Base-by-base conservation (phyloP, 92 coral and sea anemone species). In the Phenganax stokvisi region DNA sequence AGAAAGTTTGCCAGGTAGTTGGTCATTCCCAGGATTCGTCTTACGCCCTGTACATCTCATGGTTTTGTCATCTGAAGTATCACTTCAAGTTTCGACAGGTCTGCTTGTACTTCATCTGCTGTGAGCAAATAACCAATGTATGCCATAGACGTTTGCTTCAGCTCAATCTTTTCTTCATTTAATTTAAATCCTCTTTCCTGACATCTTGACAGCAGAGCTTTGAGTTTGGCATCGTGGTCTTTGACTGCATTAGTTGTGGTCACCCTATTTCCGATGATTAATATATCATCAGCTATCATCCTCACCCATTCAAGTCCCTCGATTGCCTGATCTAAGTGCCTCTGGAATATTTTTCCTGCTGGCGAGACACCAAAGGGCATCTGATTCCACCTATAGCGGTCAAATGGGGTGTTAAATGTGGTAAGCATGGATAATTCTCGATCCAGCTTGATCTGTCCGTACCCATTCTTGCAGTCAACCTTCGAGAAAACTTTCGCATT, bases 1-100 rank as follows among this genome's bases (percentile, higher is more conserved):
- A 85, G 77, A 53, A 85, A 81, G 28, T 80, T 85, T 10, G 82
- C 76, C 29, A 81, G 73, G 77, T 81, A 85, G 25, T 72, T 71
- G 54, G 59, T 52, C 30, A 64, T 79, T 7, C 80, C 80, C 12
- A 74, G 15, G 65, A 81, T 54, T 53, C 68, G 11, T 15, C 65
- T 25, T 8, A 81, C 85, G 13, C 88, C 88, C 12, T 12, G 47
- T 37, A 68, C 72, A 20, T 70, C 87, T 16, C 51, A 12, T 12
- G 84, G 84, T 61, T 51, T 56, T 27, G 75, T 16, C 84, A 69
- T n/a, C 27, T 65, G 31, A 16, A 62, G 12, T n/a, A 58, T 80
- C 10, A 85, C 75, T 25, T 80, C 72, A 11, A 80, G 75, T 55
- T 85, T 85, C 8, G 85, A 71, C 7, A 80, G 88, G 16, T 85